Conservation (phyloP, 2,113 vertebrate genomes). For the Tapirus terrestris region DNA sequence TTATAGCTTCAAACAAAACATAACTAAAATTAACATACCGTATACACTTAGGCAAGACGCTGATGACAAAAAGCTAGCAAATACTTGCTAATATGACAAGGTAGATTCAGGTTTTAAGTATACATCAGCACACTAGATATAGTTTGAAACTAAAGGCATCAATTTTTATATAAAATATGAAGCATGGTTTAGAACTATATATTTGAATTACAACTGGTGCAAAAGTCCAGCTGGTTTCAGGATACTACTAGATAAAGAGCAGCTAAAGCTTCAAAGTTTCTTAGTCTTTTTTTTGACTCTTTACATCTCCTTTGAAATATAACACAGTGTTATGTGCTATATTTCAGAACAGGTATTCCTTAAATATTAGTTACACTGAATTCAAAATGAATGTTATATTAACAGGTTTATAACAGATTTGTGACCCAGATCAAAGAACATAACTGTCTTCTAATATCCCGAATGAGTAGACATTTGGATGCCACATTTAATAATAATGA, state of each 20-base stretch:
- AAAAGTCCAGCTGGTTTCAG: neutral
- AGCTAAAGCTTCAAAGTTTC: neutral
- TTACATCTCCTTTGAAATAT: neutral
- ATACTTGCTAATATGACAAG: neutral
- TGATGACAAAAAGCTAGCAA: neutral
- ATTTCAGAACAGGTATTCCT: neutral
- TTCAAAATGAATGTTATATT: neutral
- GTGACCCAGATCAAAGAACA: neutral
- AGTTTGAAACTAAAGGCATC: neutral
- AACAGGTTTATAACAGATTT: neutral
- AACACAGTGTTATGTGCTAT: neutral
- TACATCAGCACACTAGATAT: neutral
- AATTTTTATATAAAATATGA: neutral
- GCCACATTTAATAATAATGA: neutral
- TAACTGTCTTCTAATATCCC: neutral
- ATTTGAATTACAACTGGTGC: neutral
- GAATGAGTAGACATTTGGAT: too few relatives aligned
- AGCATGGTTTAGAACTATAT: neutral
- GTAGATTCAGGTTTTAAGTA: neutral
- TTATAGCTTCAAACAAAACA: neutral
- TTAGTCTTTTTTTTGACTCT: neutral
- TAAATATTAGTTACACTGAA: neutral
- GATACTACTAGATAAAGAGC: neutral
- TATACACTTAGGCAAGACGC: neutral
- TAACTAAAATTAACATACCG: neutral